Base-by-base conservation (phyloP, 2,888 invertebrate genomes). In the Mechanitis mazaeus region DNA sequence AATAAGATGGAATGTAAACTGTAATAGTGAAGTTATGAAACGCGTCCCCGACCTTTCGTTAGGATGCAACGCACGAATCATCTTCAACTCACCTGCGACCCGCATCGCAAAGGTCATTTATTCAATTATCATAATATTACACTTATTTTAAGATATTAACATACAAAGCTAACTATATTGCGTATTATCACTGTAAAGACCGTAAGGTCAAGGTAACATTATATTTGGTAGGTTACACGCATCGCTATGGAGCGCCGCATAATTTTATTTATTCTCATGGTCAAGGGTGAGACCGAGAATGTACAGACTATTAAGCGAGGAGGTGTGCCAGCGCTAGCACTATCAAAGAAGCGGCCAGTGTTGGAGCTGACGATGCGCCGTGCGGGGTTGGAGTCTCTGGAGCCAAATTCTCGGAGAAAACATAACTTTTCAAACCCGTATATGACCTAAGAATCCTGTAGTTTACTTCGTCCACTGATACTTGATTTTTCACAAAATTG, bases 381-480 rank as follows among this genome's bases (percentile, higher is more conserved):
- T 69, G 64, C 35, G 70, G 65, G 28, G 28, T 31, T 31, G 66
- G 60, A 12, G 69, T 61, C 9, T 70, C 57, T 9, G 77, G 71
- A 55, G 70, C 66, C 69, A 85, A 55, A 45, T 87, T 86, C 58
- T 87, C 88, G 46, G 81, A 88, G 70, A 91, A 93, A 68, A 94
- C 89, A 81, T 95, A 95, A 74, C 92, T 94, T 76, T 91, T 92
- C 33, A 91, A 87, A 0, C 93, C 93, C 6, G 91, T 91, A 65
- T 91, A 87, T 0, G 92, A 92, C 62, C 92, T 89, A 66, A 94
- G 81, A 64, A 95, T 91, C 64, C 95, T 91, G 78, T 93, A 95
- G 80, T 95, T 95, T 20, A 92, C 88, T 71, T 92, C 91, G 59
- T 83, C 87, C 31, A 89, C 70, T 67, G 93, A 90, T 55, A 94